A percentile compares a stretch with the other conserved stretches of the same genome.
Evolutionary conservation across 2,888 invertebrate genomes (phyloP).

Genomic region (Caenorhabditis sp.): DNA sequence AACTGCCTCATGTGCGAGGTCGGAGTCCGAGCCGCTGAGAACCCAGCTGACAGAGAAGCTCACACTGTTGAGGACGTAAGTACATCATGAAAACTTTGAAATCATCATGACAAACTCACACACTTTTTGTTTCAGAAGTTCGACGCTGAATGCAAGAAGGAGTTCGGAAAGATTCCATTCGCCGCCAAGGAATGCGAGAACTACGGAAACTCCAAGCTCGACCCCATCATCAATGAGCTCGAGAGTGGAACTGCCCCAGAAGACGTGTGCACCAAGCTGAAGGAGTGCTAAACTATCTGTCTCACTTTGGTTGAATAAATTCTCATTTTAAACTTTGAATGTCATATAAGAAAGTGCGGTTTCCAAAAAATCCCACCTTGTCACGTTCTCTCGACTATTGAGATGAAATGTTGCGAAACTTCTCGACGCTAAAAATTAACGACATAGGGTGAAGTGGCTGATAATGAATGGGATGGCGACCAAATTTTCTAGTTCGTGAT

Average conservation of each 20-base stretch:
- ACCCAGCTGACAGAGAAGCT: conserved; percentile 65
- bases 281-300: conserved; percentile 45
- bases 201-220: conserved; percentile 68
- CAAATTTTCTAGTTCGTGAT: conserved; percentile 11
- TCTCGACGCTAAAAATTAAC: background rate
- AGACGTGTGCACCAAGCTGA: conserved; percentile 70
- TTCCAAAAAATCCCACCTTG: too few species aligned
- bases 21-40: conserved; percentile 62
- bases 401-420: too few species aligned
- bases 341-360: too few species aligned
- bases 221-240: conserved; percentile 71
- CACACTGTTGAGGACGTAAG: conserved; percentile 64
- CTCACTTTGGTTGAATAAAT: background rate
- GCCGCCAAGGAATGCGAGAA: conserved; percentile 65
- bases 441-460: background rate
- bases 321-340: background rate
- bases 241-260: conserved; percentile 73
- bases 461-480: background rate
- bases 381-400: too few species aligned
- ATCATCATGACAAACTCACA: background rate
- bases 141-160: conserved; percentile 69
- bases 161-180: conserved; percentile 63
- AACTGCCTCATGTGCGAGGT: conserved; percentile 70
- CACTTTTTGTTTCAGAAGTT: conserved; percentile 56
- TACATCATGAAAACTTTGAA: background rate